Percentiles rank a stretch among this genome's conserved stretches.
These are phyloP conservation scores for Chrysomela aeneicollis DNA, from an alignment of 2,888 invertebrate species.

Conservation along the genomic window DNA sequence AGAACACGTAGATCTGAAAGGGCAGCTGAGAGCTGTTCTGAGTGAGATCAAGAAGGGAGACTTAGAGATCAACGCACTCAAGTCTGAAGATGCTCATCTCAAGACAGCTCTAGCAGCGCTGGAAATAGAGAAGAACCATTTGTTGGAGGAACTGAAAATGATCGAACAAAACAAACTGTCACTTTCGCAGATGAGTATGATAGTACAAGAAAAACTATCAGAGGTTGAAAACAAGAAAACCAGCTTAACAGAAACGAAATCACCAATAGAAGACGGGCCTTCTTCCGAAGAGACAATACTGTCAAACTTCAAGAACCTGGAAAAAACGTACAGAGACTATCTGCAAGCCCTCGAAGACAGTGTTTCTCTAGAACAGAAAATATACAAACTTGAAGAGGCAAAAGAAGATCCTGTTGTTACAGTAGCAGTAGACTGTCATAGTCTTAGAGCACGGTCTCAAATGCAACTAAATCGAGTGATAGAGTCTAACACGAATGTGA, in stretches of 20 bases:
- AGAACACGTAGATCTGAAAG: constrained; percentile 37
- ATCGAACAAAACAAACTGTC: constrained; percentile 33
- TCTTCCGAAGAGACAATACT: constrained; percentile 22
- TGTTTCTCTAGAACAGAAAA: constrained; percentile 22
- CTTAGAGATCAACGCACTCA: constrained; percentile 32
- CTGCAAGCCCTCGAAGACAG: constrained; percentile 25
- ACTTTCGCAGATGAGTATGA: constrained; percentile 33
- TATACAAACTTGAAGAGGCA: constrained; percentile 27
- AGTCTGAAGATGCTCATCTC: constrained; percentile 37
- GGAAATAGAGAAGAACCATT: constrained; percentile 36
- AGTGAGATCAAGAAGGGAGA: constrained; percentile 36
- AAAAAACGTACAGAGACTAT: constrained; percentile 24
- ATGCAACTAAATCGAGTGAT: constrained; percentile 22
- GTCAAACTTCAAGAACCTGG: constrained; percentile 23
- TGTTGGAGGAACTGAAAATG: constrained; percentile 34
- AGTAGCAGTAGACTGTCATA: constrained; percentile 9
- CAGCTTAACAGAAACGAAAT: constrained; percentile 11
- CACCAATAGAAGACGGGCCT: constrained; percentile 11
- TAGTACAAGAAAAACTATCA: constrained; percentile 38
- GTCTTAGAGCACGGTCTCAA: constrained; percentile 17
- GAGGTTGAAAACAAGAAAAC: constrained; percentile 24
- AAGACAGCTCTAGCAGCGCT: constrained; percentile 35
- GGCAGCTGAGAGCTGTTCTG: constrained; percentile 36
- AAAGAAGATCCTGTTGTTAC: constrained; percentile 25
- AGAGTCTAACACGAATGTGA: constrained; percentile 25